Percentiles rank a stretch among this genome's conserved stretches.
phyloP scores from a whole-genome alignment of 2,797 vertebrate genomes.

The Myiotriccus ornatus region DNA sequence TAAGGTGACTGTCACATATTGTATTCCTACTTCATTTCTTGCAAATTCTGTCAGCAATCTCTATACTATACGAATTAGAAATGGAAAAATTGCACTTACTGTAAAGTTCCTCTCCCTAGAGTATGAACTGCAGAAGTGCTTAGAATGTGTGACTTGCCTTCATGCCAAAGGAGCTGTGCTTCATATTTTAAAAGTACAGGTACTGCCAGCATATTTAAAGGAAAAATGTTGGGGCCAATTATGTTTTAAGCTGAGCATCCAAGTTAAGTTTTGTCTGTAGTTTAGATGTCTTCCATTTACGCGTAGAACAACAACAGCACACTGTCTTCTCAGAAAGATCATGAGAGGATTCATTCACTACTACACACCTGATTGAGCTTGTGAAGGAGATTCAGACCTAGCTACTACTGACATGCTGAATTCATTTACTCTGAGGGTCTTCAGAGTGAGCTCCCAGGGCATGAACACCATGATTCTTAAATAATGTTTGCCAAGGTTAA shows the following conservation, averaged over 20 bases:
- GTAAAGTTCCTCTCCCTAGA: not conserved
- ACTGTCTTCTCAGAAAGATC: not conserved
- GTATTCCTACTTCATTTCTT: not conserved
- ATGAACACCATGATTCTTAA: not conserved
- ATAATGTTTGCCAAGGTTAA: not conserved
- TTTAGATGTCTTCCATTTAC: not conserved
- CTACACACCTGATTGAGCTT: not conserved
- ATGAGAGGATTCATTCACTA: not conserved
- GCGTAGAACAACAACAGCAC: not conserved
- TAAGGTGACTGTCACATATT: not conserved
- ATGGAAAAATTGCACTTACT: not conserved
- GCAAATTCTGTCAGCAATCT: not conserved
- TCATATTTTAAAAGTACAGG: not conserved
- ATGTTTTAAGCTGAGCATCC: not conserved
- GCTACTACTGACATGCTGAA: fast-evolving
- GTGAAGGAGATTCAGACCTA: not conserved
- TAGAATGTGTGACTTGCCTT: not conserved
- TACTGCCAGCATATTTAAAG: not conserved
- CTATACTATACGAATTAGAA: not conserved
- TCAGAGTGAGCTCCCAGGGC: not conserved
- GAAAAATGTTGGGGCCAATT: not conserved
- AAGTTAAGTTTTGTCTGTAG: not conserved
- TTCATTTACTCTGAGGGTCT: not conserved
- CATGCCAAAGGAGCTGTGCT: not conserved
- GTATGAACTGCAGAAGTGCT: not conserved